phyloP scores from a whole-genome alignment of 2,113 vertebrate species.

The Protomyctophum bolini region DNA sequence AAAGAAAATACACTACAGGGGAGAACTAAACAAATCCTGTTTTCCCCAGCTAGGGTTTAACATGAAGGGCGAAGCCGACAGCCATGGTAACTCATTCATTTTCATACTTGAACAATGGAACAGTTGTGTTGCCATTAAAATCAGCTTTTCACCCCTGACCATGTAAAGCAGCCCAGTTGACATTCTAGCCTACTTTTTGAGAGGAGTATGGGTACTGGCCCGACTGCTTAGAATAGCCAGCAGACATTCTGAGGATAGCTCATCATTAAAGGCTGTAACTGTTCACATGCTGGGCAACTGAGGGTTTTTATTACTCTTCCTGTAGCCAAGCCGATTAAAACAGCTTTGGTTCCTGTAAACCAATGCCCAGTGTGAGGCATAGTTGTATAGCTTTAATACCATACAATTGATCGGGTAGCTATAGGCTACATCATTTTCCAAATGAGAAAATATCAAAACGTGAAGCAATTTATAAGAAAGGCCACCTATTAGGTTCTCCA shows the following conservation, averaged over 20 bases:
- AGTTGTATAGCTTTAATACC: constrained; percentile 7
- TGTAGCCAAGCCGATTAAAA: neutral
- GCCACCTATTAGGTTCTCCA: constrained; percentile 45
- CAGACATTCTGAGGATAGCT: neutral
- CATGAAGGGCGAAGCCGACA: constrained; percentile 51
- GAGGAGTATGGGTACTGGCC: neutral
- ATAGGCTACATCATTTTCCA: constrained; percentile 19
- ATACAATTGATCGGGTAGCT: constrained; percentile 19
- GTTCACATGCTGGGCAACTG: neutral
- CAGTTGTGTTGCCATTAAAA: constrained; percentile 49
- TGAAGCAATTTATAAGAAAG: constrained; percentile 28
- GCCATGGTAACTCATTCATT: constrained; percentile 40
- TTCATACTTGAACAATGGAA: constrained; percentile 18
- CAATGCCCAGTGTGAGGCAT: neutral
- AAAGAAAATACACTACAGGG: constrained; percentile 37
- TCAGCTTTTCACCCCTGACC: constrained; percentile 48
- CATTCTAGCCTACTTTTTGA: constrained; percentile 32
- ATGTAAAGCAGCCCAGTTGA: constrained; percentile 29
- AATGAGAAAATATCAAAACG: constrained; percentile 36
- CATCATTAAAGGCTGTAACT: constrained; percentile 8
- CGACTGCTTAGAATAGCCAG: constrained; percentile 8
- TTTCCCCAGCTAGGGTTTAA: constrained; percentile 43
- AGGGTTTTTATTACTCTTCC: neutral
- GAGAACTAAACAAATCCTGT: constrained; percentile 56
- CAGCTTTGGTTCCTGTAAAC: constrained; percentile 14